A percentile compares a stretch with the other conserved stretches of the same genome.
phyloP scores from a whole-genome alignment of 2,888 invertebrate genomes.

The Gasteruption jaculator region DNA sequence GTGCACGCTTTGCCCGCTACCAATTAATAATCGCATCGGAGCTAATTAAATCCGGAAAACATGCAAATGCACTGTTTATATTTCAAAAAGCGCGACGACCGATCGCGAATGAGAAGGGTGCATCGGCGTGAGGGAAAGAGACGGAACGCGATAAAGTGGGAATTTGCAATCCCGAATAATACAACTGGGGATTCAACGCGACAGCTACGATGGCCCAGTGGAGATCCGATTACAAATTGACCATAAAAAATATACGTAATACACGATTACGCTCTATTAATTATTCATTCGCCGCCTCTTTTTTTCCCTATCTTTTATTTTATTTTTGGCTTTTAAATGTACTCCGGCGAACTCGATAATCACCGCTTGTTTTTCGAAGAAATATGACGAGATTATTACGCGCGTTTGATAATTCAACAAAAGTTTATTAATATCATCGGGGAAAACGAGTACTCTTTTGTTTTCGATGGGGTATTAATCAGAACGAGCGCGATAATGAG shows the following conservation, averaged over 20 bases:
- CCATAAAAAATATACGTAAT: slow-evolving; percentile 48
- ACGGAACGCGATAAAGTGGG: slow-evolving; percentile 19
- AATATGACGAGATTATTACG: no score
- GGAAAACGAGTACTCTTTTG: no score
- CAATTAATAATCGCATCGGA: slow-evolving; percentile 49
- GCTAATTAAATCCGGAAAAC: slow-evolving; percentile 50
- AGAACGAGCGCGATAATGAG: no score
- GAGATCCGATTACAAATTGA: slow-evolving; percentile 44
- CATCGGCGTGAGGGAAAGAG: slow-evolving; percentile 20
- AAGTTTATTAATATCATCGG: no score
- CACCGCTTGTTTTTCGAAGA: no score
- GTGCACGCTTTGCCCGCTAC: slow-evolving; percentile 29
- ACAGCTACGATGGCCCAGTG: slow-evolving; percentile 27
- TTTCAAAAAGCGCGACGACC: slow-evolving; percentile 36
- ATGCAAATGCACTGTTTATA: slow-evolving; percentile 48
- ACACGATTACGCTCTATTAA: slow-evolving; percentile 42
- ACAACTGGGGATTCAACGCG: slow-evolving; percentile 7
- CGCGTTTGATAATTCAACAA: no score
- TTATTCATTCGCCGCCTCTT: no score
- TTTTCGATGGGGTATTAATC: no score
- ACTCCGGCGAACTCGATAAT: no score
- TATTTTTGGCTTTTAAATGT: no score
- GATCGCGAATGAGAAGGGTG: slow-evolving; percentile 19
- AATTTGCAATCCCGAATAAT: slow-evolving; percentile 13
- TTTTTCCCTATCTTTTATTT: no score